A percentile compares a stretch with the other conserved stretches of the same genome.
These are phyloP conservation scores for Lasiommata megera DNA, from an alignment of 2,888 invertebrate species.

Conservation along the genomic window DNA sequence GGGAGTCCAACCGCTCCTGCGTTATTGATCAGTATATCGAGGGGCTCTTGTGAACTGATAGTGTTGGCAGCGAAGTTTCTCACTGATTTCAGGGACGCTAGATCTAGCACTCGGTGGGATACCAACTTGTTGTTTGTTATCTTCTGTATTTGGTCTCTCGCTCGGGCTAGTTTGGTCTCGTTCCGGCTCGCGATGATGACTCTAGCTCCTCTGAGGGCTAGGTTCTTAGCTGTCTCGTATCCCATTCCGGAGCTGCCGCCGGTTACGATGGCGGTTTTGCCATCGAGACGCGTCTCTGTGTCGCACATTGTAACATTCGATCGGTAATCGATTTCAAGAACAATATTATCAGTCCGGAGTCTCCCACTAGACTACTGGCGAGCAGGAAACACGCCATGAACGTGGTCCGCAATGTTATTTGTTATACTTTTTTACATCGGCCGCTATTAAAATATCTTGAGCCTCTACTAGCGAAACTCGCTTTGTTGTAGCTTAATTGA, in stretches of 20 bases:
- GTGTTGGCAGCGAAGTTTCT: conserved; percentile 78
- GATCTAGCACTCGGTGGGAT: conserved; percentile 57
- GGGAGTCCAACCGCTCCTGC: conserved; percentile 75
- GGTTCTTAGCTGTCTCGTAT: conserved; percentile 65
- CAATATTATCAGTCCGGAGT: conserved; percentile 17
- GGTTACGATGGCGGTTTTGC: conserved; percentile 64
- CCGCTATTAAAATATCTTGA: conserved; percentile 17
- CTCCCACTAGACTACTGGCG: conserved; percentile 29
- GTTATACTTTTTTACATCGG: conserved; percentile 32
- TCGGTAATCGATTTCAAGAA: background rate
- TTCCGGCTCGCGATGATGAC: conserved; percentile 78
- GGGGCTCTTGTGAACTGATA: conserved; percentile 51
- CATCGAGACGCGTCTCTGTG: conserved; percentile 49
- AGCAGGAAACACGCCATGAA: conserved; percentile 34
- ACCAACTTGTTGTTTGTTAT: conserved; percentile 57
- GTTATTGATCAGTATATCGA: conserved; percentile 81
- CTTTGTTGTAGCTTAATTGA: background rate
- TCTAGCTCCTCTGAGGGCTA: conserved; percentile 70
- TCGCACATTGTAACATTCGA: conserved; percentile 44
- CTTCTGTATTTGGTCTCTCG: conserved; percentile 52
- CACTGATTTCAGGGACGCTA: conserved; percentile 70
- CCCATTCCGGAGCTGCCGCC: conserved; percentile 70
- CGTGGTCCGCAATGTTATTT: conserved; percentile 30
- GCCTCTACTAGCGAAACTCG: conserved; percentile 19
- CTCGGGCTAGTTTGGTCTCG: conserved; percentile 60